These are phyloP conservation scores for Limnothrissa miodon DNA, from an alignment of 2,113 vertebrate genomes.

Conservation along the genomic window DNA sequence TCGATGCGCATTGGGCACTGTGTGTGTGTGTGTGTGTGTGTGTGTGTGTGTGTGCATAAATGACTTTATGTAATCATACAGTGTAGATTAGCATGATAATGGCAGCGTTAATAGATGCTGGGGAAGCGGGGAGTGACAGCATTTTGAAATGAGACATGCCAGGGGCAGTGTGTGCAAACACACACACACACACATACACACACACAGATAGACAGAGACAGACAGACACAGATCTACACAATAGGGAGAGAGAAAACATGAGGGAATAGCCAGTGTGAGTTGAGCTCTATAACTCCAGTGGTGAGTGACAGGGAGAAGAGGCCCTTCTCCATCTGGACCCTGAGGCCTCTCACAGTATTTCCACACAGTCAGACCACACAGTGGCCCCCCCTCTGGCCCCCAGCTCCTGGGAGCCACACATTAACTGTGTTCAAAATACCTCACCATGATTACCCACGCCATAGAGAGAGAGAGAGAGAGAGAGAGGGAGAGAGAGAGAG, in stretches of 20 bases:
- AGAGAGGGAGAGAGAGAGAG: background rate
- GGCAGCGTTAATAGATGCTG: constrained; percentile 99
- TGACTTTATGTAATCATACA: constrained; percentile 99
- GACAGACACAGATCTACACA: constrained; percentile 27
- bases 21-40: constrained; percentile 37
- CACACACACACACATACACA: constrained; percentile 71
- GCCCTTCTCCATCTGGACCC: constrained; percentile 66
- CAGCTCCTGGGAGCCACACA: constrained; percentile 66
- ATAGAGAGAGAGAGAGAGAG: background rate
- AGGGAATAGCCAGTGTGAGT: constrained; percentile 76
- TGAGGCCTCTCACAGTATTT: constrained; percentile 55
- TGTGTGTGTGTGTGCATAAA: constrained; percentile 73
- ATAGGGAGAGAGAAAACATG: constrained; percentile 51
- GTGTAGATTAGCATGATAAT: constrained; percentile 99
- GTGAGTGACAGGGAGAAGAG: constrained; percentile 76
- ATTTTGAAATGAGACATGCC: constrained; percentile 98
- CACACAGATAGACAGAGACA: constrained; percentile 35
- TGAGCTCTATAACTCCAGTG: constrained; percentile 70
- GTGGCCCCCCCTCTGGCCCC: constrained; percentile 64
- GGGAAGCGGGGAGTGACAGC: constrained; percentile 94
- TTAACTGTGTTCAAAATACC: constrained; percentile 73
- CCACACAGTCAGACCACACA: background rate
- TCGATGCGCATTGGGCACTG: constrained; percentile 68
- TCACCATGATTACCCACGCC: constrained; percentile 50
- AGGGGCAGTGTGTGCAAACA: constrained; percentile 78